A percentile compares a stretch with the other conserved stretches of the same genome.
Conservation (phyloP, 2,113 vertebrate genomes). For the Charina bottae region DNA sequence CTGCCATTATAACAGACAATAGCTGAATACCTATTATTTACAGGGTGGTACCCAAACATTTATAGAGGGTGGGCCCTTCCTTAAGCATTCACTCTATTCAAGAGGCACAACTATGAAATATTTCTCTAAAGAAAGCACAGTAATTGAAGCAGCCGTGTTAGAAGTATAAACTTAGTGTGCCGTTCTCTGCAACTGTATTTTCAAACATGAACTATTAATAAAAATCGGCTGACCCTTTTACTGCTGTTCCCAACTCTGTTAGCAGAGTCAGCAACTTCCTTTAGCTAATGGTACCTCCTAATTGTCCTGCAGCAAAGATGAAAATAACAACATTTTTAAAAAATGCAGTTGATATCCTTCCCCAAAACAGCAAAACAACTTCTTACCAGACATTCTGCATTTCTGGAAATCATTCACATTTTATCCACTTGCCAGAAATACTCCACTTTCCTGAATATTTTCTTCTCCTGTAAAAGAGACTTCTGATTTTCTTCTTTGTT, state of each 20-base stretch:
- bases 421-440: not conserved
- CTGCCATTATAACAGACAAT: too few relatives aligned
- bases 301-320: not conserved
- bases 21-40: not conserved
- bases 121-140: not conserved
- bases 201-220: not conserved
- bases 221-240: not conserved
- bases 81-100: not conserved
- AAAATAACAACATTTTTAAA: too few relatives aligned
- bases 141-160: not conserved
- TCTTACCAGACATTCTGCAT: not conserved
- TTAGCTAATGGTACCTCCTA: not conserved
- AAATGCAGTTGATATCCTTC: not conserved
- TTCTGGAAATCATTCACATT: not conserved
- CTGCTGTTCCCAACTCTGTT: not conserved
- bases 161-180: not conserved
- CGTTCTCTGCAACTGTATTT: not conserved
- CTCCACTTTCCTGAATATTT: not conserved
- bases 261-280: not conserved
- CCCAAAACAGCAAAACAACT: not conserved
- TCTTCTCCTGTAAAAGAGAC: not conserved
- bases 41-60: not conserved
- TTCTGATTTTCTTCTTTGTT: not conserved
- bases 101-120: not conserved
- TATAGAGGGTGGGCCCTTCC: not conserved